phyloP scores from a whole-genome alignment of 2,113 vertebrate genomes.

The Mastomys coucha region DNA sequence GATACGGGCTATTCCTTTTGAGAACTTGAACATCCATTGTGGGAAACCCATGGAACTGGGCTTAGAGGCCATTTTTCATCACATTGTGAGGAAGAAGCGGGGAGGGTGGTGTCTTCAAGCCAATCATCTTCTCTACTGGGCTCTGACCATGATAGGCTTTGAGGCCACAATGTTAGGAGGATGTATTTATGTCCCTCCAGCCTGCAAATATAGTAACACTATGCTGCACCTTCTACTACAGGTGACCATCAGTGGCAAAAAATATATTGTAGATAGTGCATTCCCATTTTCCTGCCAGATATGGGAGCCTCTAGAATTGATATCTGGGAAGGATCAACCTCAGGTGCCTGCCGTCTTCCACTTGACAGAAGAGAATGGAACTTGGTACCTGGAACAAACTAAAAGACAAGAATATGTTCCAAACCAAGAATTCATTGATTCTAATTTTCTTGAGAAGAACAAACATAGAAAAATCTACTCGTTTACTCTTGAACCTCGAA shows the following conservation, averaged over 20 bases:
- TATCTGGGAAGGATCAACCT: slow-evolving; percentile 88
- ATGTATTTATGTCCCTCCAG: slow-evolving; percentile 78
- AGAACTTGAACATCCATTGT: slow-evolving; percentile 93
- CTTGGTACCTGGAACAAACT: slow-evolving; percentile 91
- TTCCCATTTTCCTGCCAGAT: slow-evolving; percentile 90
- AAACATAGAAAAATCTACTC: slow-evolving; percentile 85
- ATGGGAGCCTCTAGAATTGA: slow-evolving; percentile 91
- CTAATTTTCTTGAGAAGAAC: slow-evolving; percentile 85
- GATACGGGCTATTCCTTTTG: slow-evolving; percentile 89
- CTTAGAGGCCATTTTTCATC: slow-evolving; percentile 86
- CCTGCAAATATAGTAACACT: slow-evolving; percentile 39
- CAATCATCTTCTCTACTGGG: slow-evolving; percentile 91
- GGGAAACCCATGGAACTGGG: slow-evolving; percentile 86
- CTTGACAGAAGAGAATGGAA: slow-evolving; percentile 84
- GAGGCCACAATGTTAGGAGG: slow-evolving; percentile 81
- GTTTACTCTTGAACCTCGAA: slow-evolving; percentile 88
- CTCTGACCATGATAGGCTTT: slow-evolving; percentile 90
- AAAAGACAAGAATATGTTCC: slow-evolving; percentile 85
- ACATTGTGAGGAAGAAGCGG: slow-evolving; percentile 88
- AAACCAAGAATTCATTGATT: slow-evolving; percentile 87
- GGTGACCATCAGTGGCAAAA: slow-evolving; percentile 85
- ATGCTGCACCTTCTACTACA: slow-evolving; percentile 86
- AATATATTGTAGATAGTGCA: slow-evolving; percentile 90
- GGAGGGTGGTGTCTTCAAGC: slow-evolving; percentile 94
- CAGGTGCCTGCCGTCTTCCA: slow-evolving; percentile 88